Percentiles rank a stretch among this genome's conserved stretches.
Conservation (phyloP, 2,888 invertebrate genomes). For the Strigamia transsilvanica region DNA sequence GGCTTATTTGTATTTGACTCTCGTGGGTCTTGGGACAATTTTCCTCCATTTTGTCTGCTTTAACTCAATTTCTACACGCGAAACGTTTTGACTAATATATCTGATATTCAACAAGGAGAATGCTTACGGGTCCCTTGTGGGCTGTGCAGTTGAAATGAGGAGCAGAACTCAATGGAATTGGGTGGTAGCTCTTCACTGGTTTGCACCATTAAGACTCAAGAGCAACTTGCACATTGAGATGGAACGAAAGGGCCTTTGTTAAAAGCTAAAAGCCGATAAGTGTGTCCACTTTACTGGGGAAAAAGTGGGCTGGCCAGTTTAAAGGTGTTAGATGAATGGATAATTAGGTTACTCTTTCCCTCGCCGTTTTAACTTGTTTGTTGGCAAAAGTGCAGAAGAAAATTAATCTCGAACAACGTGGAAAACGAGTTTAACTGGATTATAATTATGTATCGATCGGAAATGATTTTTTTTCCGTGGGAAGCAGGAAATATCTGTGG, state of each 20-base stretch:
- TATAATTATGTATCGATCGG: too few species aligned
- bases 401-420: neutral
- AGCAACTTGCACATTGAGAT: slow-evolving; percentile 30
- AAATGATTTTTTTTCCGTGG: too few species aligned
- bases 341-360: neutral
- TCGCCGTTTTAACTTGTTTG: neutral
- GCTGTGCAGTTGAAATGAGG: slow-evolving; percentile 30
- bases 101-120: slow-evolving; percentile 30
- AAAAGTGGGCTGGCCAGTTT: slow-evolving; percentile 9
- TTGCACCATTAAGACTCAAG: slow-evolving; percentile 16
- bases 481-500: too few species aligned
- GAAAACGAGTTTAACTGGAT: too few species aligned
- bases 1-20: slow-evolving; percentile 14
- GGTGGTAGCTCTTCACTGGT: slow-evolving; percentile 25
- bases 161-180: slow-evolving; percentile 26
- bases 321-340: slow-evolving; percentile 9
- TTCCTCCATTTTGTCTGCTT: slow-evolving; percentile 26
- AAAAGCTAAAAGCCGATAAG: slow-evolving; percentile 30
- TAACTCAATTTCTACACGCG: slow-evolving; percentile 7
- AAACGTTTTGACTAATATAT: slow-evolving; percentile 21
- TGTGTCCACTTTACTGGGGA: slow-evolving; percentile 8
- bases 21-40: slow-evolving; percentile 7
- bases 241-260: slow-evolving; percentile 30
- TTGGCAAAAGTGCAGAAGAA: neutral
- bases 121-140: slow-evolving; percentile 20